These are phyloP conservation scores for Crotalus viridis DNA, from an alignment of 2,113 vertebrate species.

Conservation along the genomic window DNA sequence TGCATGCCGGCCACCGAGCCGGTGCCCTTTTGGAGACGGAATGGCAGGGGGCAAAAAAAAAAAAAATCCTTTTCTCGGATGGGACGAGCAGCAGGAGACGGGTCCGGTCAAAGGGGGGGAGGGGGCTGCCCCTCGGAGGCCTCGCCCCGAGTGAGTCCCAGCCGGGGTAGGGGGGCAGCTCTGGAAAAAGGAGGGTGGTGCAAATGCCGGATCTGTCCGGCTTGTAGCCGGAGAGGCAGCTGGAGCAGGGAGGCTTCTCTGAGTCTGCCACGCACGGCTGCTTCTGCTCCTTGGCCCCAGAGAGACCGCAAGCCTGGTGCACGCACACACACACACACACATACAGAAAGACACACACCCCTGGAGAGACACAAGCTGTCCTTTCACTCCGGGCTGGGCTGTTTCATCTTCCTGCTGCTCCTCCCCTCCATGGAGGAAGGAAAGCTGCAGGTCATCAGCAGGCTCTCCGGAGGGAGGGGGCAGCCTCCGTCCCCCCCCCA, in stretches of 20 bases:
- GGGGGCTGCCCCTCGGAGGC: not conserved
- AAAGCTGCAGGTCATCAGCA: not conserved
- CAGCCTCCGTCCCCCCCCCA: no score
- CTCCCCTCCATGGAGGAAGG: not conserved
- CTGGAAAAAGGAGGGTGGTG: not conserved
- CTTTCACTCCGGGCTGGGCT: not conserved
- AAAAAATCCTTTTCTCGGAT: not conserved
- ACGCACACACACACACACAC: not conserved
- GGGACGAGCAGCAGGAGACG: not conserved
- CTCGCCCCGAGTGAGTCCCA: not conserved
- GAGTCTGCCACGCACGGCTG: not conserved
- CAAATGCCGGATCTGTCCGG: not conserved
- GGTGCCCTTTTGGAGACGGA: not conserved
- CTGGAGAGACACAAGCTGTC: not conserved
- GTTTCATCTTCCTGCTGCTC: not conserved
- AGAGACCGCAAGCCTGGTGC: not conserved
- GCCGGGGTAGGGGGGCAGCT: no score
- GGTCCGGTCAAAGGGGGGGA: not conserved
- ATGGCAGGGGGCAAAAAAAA: no score
- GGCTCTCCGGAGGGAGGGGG: no score
- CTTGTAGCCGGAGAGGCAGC: not conserved
- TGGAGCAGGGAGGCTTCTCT: not conserved
- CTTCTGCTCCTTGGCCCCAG: not conserved
- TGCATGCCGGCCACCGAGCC: slow-evolving; percentile 75
- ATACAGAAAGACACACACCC: no score